A percentile compares a stretch with the other conserved stretches of the same genome.
Evolutionary conservation across 2,888 invertebrate species (phyloP).

Genomic region (Drosophila longiperda): DNA sequence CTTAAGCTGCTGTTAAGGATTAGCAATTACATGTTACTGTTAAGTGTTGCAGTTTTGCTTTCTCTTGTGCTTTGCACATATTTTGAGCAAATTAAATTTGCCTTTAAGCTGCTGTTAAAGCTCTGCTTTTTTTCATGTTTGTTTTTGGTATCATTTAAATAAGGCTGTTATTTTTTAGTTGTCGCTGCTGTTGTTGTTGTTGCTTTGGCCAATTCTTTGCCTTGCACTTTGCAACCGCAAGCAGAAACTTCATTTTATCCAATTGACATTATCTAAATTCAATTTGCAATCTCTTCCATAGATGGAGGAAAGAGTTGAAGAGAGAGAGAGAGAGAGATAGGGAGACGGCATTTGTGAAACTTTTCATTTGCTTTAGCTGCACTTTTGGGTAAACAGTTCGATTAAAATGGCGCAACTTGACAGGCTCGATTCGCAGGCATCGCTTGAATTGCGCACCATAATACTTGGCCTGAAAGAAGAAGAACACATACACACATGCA

Average conservation of each 20-base stretch:
- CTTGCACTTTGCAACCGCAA: conserved; percentile 47
- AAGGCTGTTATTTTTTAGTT: conserved; percentile 8
- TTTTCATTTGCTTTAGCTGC: conserved; percentile 77
- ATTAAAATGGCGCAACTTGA: conserved; percentile 69
- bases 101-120: conserved; percentile 14
- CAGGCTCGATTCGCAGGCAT: conserved; percentile 33
- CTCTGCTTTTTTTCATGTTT: background rate
- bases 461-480: conserved; percentile 66
- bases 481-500: conserved; percentile 34
- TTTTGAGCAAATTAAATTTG: background rate
- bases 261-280: conserved; percentile 80
- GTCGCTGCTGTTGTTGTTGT: background rate
- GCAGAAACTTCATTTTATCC: conserved; percentile 59
- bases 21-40: background rate
- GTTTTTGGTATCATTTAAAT: conserved; percentile 6
- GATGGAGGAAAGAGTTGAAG: background rate
- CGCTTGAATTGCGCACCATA: conserved; percentile 52
- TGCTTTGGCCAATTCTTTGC: conserved; percentile 8
- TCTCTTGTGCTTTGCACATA: background rate
- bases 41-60: background rate
- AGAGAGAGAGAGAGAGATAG: background rate
- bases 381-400: conserved; percentile 78
- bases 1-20: conserved; percentile 12
- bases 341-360: conserved; percentile 63
- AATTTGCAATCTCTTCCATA: conserved; percentile 69